These are phyloP conservation scores for Acromyrmex charruanus DNA, from an alignment of 1,140 invertebrate species.

Conservation along the genomic window DNA sequence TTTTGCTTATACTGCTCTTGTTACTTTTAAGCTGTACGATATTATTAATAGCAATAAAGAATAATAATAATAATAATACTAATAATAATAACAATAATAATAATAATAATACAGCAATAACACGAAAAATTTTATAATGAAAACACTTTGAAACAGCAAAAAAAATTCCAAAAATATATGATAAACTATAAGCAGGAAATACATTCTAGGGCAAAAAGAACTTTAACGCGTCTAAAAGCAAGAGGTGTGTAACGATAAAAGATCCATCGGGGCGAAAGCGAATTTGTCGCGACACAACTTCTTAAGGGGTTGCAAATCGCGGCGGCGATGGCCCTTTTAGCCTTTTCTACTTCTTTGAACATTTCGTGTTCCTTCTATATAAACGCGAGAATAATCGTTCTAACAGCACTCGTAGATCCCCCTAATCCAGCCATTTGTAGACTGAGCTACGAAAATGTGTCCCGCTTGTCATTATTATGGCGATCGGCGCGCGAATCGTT, in stretches of 20 bases:
- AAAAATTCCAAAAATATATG: neutral
- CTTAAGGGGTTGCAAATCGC: slow-evolving; percentile 8
- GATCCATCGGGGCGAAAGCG: neutral
- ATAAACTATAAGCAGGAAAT: slow-evolving; percentile 6
- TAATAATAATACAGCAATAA: neutral
- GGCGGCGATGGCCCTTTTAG: slow-evolving; percentile 2
- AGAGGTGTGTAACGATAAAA: slow-evolving; percentile 12
- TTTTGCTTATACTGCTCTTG: no score
- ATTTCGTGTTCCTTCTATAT: slow-evolving; percentile 34
- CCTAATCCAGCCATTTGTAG: slow-evolving; percentile 73
- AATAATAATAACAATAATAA: no score
- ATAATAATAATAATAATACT: no score
- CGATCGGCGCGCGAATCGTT: neutral
- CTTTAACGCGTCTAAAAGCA: neutral
- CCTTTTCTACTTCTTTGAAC: slow-evolving; percentile 62
- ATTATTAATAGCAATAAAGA: no score
- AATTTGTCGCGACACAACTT: neutral
- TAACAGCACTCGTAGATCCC: slow-evolving; percentile 62
- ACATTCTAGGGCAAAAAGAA: neutral
- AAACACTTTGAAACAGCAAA: neutral
- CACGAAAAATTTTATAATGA: neutral
- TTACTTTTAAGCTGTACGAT: no score
- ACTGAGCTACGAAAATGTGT: slow-evolving; percentile 69
- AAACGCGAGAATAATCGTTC: slow-evolving; percentile 45
- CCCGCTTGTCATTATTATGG: slow-evolving; percentile 71